Evolutionary conservation across 2,888 invertebrate genomes (phyloP).

Genomic region (Mythimna loreyi): DNA sequence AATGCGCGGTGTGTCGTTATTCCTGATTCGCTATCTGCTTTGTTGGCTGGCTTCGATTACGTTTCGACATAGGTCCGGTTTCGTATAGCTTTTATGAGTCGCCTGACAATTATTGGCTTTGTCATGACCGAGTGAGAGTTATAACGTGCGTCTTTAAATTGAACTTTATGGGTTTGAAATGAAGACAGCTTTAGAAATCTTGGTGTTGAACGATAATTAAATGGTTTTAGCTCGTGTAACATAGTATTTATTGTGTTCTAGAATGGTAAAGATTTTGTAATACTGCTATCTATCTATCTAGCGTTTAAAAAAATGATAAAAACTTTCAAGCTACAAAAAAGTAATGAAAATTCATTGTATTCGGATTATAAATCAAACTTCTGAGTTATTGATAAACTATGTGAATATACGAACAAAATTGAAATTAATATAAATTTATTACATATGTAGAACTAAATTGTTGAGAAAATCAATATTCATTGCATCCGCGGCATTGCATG

Average conservation of each 20-base stretch:
- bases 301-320: background rate
- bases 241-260: slow-evolving; percentile 18
- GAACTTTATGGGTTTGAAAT: slow-evolving; percentile 52
- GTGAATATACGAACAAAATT: slow-evolving; percentile 37
- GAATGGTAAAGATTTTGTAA: slow-evolving; percentile 1
- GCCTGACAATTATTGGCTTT: slow-evolving; percentile 58
- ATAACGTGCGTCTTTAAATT: slow-evolving; percentile 50
- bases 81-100: slow-evolving; percentile 54
- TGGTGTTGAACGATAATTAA: slow-evolving; percentile 32
- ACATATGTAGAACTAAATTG: slow-evolving; percentile 75
- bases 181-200: slow-evolving; percentile 50
- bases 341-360: background rate
- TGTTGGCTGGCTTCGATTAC: slow-evolving; percentile 55
- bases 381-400: slow-evolving; percentile 23
- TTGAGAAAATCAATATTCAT: slow-evolving; percentile 84
- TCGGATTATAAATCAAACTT: slow-evolving; percentile 24
- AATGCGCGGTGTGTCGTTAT: slow-evolving; percentile 71
- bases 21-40: slow-evolving; percentile 61
- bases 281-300: background rate
- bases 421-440: slow-evolving; percentile 73
- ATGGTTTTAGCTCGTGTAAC: slow-evolving; percentile 24
- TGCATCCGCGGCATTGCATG: slow-evolving; percentile 76
- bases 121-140: slow-evolving; percentile 49
- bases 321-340: background rate
- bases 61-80: slow-evolving; percentile 53